Conservation (phyloP, 2,113 vertebrate genomes). For the Cyprinodon variegatus region DNA sequence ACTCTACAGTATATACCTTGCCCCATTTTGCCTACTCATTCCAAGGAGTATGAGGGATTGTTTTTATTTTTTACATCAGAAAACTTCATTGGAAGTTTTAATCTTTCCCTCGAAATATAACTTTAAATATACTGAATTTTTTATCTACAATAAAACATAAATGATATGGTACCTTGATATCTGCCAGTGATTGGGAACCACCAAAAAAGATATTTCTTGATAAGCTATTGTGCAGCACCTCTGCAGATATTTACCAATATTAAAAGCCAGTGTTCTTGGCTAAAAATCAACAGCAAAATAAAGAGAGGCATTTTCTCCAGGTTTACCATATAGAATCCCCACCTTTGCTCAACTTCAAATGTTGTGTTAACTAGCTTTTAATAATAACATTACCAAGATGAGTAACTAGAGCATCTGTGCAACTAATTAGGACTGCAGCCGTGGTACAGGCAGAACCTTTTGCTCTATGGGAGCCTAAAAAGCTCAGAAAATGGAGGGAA, state of each 20-base stretch:
- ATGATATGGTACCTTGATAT: not conserved
- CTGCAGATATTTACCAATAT: slow-evolving; percentile 3
- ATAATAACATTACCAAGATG: slow-evolving; percentile 15
- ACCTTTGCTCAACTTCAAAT: slow-evolving; percentile 4
- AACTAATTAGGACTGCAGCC: slow-evolving; percentile 16
- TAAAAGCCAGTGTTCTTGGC: slow-evolving; percentile 12
- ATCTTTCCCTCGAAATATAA: not conserved
- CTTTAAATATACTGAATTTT: no score
- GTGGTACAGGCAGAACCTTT: slow-evolving; percentile 19
- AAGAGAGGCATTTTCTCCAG: not conserved
- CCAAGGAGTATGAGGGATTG: not conserved
- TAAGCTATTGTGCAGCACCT: slow-evolving; percentile 1
- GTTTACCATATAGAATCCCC: not conserved
- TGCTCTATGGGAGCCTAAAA: slow-evolving; percentile 14
- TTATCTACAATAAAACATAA: not conserved
- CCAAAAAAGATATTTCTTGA: not conserved
- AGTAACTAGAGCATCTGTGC: not conserved
- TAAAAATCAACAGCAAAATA: slow-evolving; percentile 15
- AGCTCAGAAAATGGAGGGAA: slow-evolving; percentile 1
- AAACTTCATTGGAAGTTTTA: not conserved
- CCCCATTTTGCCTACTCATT: no score
- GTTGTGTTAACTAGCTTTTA: slow-evolving; percentile 7
- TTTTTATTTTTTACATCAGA: not conserved
- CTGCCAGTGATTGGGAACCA: not conserved
- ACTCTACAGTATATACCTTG: no score